Conservation (phyloP, 2,797 vertebrate genomes). For the Molossus molossus region DNA sequence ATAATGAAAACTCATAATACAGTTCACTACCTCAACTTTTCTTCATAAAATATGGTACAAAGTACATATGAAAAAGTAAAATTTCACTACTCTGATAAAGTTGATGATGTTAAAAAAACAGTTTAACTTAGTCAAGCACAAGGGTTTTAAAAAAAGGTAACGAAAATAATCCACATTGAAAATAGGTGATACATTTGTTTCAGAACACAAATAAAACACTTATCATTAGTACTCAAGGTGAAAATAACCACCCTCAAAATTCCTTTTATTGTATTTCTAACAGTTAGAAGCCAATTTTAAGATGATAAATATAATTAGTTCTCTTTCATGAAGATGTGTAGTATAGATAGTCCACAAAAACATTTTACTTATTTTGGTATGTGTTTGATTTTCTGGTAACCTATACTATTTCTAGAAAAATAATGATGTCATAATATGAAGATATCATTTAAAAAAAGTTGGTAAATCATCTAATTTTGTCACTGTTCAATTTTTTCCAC, state of each 20-base stretch:
- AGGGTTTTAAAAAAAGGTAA: background rate
- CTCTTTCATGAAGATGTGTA: background rate
- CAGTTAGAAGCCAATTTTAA: constrained; percentile 60
- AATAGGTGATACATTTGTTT: background rate
- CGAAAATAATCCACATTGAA: constrained; percentile 56
- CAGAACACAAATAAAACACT: constrained; percentile 44
- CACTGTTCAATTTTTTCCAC: constrained; percentile 6
- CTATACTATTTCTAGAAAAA: constrained; percentile 49
- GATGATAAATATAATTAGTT: constrained; percentile 27
- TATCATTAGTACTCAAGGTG: background rate
- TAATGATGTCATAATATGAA: constrained; percentile 13
- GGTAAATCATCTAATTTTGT: constrained; percentile 32
- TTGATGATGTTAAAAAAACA: background rate
- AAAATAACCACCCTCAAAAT: background rate
- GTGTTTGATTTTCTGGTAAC: constrained; percentile 38
- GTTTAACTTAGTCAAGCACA: background rate
- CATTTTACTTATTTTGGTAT: constrained; percentile 38
- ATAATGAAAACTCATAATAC: background rate
- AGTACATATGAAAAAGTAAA: background rate
- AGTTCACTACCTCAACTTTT: constrained; percentile 12
- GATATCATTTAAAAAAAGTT: constrained; percentile 40
- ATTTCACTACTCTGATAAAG: constrained; percentile 17
- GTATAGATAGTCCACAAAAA: background rate
- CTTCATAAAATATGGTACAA: background rate
- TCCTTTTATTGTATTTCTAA: constrained; percentile 16